phyloP scores from a whole-genome alignment of 1,140 invertebrate genomes.

The Zaprionus vittiger region DNA sequence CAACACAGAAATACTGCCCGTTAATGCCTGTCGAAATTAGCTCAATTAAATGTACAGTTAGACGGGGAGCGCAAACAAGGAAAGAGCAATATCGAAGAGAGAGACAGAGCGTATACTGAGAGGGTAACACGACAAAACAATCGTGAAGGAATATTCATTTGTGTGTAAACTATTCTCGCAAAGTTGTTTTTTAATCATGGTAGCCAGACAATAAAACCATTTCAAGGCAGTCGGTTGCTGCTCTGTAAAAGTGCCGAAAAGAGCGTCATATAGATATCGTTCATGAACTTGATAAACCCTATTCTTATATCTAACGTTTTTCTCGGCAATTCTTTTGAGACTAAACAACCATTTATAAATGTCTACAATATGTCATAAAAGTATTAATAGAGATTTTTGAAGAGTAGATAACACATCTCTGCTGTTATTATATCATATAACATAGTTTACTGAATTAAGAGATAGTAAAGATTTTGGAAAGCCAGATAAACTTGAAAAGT shows the following conservation, averaged over 20 bases:
- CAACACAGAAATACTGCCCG: conserved; percentile 29
- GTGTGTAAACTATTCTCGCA: conserved; percentile 1
- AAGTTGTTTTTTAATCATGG: conserved; percentile 10
- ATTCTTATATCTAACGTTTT: conserved; percentile 48
- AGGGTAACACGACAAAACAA: background rate
- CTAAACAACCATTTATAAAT: background rate
- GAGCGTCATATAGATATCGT: conserved; percentile 59
- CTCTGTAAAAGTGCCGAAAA: conserved; percentile 57
- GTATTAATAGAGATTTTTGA: background rate
- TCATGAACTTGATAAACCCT: conserved; percentile 47
- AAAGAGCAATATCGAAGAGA: conserved; percentile 29
- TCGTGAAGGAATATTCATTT: background rate
- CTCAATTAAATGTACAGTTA: conserved; percentile 54
- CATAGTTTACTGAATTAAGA: no score
- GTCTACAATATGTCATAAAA: background rate
- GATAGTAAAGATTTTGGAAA: no score
- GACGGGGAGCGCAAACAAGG: conserved; percentile 15
- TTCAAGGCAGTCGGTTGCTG: conserved; percentile 24
- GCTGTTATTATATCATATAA: no score
- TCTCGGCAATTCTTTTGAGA: conserved; percentile 12
- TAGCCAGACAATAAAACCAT: conserved; percentile 29
- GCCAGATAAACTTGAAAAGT: no score
- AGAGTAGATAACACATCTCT: background rate
- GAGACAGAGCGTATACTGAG: conserved; percentile 19
- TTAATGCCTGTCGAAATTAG: conserved; percentile 55